Base-by-base conservation (phyloP, 1,140 invertebrate species). In the Chironomus tepperi region DNA sequence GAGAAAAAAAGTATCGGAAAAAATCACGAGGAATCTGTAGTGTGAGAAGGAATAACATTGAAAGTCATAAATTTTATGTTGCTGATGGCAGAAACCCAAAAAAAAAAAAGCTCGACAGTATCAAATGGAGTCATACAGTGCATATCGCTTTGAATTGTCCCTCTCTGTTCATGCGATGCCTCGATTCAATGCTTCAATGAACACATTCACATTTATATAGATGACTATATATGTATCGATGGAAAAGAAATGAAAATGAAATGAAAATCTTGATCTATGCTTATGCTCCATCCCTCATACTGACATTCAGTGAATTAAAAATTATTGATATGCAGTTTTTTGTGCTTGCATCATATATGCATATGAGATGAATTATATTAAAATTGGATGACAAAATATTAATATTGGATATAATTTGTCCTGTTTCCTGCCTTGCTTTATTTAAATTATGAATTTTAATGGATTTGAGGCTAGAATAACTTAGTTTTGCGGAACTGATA, bases 111-210 rank as follows among this genome's bases (percentile, higher is more conserved):
- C 47, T 57, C 47, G 47, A 57, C 47, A 57, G n/a, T 57, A 57
- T 57, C 47, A 57, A 57, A 57, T n/a, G 47, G n/a, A 57, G 47
- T 57, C 47, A 57, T 57, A 57, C 47, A 57, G 47, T 57, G 47
- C 47, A 57, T 57, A 57, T 57, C 47, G 47, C 47, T 57, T n/a
- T 10, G 24, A 34, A 34, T 34, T 34, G 12, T 57, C 47, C n/a
- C 12, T 57, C 47, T 57, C 47, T 12, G 12, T 57, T 57, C 47
- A 57, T 57, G 12, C 24, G 24, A 34, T 57, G 47, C 47, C 47
- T 57, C 47, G 47, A 57, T 57, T 57, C 47, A 15, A 57, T 57
- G 47, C 47, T 57, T 57, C 47, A 57, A 15, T 15, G 47, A 57
- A n/a, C 47, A 57, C 47, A 57, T 57, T 57, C 47, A 57, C 12